Conservation (phyloP, 1,140 invertebrate genomes). For the Medauroidea extradentata region DNA sequence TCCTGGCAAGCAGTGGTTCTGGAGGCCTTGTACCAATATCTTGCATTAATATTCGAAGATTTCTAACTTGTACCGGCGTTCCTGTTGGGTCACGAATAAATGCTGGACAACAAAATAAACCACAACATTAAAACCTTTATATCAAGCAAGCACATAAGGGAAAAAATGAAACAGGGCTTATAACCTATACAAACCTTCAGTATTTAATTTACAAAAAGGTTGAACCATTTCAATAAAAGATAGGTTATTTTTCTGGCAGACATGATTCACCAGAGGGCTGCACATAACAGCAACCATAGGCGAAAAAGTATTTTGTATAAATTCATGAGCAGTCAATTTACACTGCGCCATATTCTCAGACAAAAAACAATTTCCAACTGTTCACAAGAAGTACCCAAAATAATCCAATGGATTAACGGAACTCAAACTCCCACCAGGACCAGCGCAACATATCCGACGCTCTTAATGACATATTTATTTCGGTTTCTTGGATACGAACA, state of each 20-base stretch:
- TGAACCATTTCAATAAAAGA: conserved; percentile 85
- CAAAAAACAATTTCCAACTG: too few species aligned
- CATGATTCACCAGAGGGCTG: conserved; percentile 71
- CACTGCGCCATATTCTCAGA: conserved; percentile 51
- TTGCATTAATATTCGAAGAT: conserved; percentile 73
- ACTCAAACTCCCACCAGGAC: too few species aligned
- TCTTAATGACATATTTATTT: too few species aligned
- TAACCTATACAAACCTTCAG: conserved; percentile 61
- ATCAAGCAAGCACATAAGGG: conserved; percentile 6
- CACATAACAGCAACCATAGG: conserved; percentile 82
- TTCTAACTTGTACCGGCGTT: conserved; percentile 62
- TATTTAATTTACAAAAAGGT: conserved; percentile 76
- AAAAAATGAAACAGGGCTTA: conserved; percentile 18
- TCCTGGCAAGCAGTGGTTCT: conserved; percentile 76
- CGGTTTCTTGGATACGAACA: too few species aligned
- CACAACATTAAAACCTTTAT: neutral
- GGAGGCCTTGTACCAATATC: conserved; percentile 77
- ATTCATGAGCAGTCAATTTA: conserved; percentile 71
- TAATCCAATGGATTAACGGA: too few species aligned
- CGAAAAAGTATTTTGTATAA: conserved; percentile 84
- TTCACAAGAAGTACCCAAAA: too few species aligned
- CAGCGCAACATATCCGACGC: too few species aligned
- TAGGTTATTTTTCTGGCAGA: conserved; percentile 87
- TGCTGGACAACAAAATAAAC: conserved; percentile 49
- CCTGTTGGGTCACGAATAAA: conserved; percentile 81